Evolutionary conservation across 2,888 invertebrate genomes (phyloP).

Genomic region (Diplazon laetatorius): DNA sequence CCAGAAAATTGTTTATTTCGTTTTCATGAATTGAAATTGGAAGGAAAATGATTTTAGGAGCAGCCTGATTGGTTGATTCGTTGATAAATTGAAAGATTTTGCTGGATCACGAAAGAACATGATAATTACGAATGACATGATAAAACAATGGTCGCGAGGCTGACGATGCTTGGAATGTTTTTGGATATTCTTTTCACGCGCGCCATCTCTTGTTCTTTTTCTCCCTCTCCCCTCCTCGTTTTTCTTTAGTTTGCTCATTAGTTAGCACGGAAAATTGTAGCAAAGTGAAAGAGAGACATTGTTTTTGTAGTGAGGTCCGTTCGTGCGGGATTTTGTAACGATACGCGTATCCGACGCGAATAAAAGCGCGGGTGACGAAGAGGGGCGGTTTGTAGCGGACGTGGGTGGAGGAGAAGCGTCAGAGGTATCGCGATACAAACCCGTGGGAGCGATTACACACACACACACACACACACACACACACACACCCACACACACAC

Average conservation of each 20-base stretch:
- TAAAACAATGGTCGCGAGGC: not conserved
- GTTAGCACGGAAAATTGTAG: constrained; percentile 40
- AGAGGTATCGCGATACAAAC: constrained; percentile 69
- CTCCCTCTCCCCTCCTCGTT: not conserved
- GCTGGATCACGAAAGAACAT: constrained; percentile 28
- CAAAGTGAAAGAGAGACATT: constrained; percentile 48
- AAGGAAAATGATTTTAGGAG: not conserved
- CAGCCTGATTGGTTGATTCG: not conserved
- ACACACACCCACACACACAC: too few relatives aligned
- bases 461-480: too few relatives aligned
- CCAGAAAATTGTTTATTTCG: not conserved
- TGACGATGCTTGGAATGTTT: too few relatives aligned
- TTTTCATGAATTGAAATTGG: constrained; percentile 1
- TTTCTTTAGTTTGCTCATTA: constrained; percentile 45
- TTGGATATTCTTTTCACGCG: constrained; percentile 1
- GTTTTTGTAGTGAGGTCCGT: constrained; percentile 46
- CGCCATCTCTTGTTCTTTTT: not conserved
- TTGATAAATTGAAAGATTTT: constrained; percentile 3
- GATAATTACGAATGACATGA: constrained; percentile 35
- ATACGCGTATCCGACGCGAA: not conserved
- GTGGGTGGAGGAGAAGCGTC: constrained; percentile 52
- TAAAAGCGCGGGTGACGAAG: constrained; percentile 8
- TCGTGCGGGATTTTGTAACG: not conserved
- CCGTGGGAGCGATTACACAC: constrained; percentile 71
- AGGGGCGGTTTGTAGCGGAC: not conserved